Base-by-base conservation (phyloP, 1,140 invertebrate species). In the Penaeus chinensis region DNA sequence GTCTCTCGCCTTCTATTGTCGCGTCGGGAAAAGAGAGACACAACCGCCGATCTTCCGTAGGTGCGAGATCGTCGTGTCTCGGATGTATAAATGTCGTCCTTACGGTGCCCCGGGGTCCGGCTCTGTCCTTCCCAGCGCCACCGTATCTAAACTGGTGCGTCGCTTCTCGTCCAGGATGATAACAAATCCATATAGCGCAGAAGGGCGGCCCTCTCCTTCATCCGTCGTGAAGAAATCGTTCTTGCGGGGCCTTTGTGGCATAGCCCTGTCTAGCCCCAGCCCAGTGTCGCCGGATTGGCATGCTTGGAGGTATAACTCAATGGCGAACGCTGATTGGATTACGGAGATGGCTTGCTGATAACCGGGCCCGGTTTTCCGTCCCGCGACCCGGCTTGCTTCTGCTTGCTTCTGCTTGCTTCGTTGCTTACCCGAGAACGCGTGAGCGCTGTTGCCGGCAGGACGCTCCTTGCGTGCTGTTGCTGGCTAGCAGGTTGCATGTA, bases 271-370 rank as follows among this genome's bases (percentile, higher is more conserved):
- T 79, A 24, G 19, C 80, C 71, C 83, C 54, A 19, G 10, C 54
- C 66, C 19, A 27, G n/a, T 71, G 82, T 83, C 24, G n/a, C 83
- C 54, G 65, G 82, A 42, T 62, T 42, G 74, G 76, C 76, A 85
- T 85, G 84, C 84, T 85, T 85, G 76, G 76, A 78, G 84, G 76
- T 85, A 85, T 85, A 60, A 69, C 76, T 85, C 84, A 85, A 79
- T 85, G 84, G 84, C 76, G 27, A 63, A 32, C 76, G 61, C 61
- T 85, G 84, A 85, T 85, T 85, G 84, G 84, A 85, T 85, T 85
- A 85, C 78, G 76, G 62, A 61, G 84, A 85, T 85, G 84, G 84
- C 84, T 85, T 79, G 54, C 84, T 79, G 84, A 85, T 85, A 85
- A 66, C 84, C 79, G 84, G 76, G 42, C 18, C 32, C 76, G 84